These are phyloP conservation scores for Cricetomys ansorgei DNA, from an alignment of 2,113 vertebrate species.

Conservation along the genomic window DNA sequence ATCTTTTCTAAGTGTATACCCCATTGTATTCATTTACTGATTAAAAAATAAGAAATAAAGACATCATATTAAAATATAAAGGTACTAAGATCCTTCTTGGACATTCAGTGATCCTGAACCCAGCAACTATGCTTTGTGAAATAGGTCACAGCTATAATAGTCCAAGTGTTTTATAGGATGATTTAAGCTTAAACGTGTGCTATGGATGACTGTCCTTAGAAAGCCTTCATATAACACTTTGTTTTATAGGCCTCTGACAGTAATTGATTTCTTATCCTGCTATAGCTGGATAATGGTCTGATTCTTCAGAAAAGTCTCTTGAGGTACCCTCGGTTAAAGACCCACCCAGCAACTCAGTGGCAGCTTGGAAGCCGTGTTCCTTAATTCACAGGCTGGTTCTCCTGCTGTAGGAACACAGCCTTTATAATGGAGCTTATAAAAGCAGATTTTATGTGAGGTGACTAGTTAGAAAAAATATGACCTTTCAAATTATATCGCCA, in stretches of 20 bases:
- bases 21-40: slow-evolving; percentile 1
- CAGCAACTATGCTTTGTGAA: not conserved
- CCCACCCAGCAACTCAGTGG: not conserved
- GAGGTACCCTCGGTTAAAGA: not conserved
- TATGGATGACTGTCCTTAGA: not conserved
- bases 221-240: slow-evolving; percentile 5
- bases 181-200: not conserved
- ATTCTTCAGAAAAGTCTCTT: not conserved
- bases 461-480: slow-evolving; percentile 75
- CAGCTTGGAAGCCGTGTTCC: slow-evolving; percentile 49
- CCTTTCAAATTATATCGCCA: slow-evolving; percentile 77
- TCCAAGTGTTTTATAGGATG: not conserved
- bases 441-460: slow-evolving; percentile 63
- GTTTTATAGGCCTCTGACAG: slow-evolving; percentile 31
- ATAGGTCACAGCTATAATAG: not conserved
- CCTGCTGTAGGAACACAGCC: not conserved
- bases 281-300: not conserved
- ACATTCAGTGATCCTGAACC: slow-evolving; percentile 2
- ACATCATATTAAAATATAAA: slow-evolving; percentile 37
- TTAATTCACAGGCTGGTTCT: slow-evolving; percentile 54
- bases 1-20: not conserved
- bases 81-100: not conserved
- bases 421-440: slow-evolving; percentile 68
- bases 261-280: not conserved
- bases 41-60: slow-evolving; percentile 28